Base-by-base conservation (phyloP, 2,797 vertebrate genomes). In the Helicolenus hilgendorfi region DNA sequence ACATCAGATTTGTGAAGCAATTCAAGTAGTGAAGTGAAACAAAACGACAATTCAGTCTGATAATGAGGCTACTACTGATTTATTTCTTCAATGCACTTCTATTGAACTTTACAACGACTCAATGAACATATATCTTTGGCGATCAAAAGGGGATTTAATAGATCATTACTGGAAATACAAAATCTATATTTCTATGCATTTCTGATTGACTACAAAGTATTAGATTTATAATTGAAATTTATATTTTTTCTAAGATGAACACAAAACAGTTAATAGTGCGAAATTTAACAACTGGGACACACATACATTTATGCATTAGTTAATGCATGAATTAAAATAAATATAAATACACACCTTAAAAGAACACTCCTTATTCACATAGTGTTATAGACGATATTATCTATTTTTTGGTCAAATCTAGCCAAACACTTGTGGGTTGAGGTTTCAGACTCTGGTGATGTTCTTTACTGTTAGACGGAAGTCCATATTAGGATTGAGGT, bases 391-490 rank as follows among this genome's bases (percentile, higher is more conserved):
- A 20, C 18, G 45, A 49, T 18, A 18, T 15, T 24, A 56, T 24
- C 22, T 0, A 55, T 10, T 20, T 62, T 31, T 62, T 49, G 15
- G 6, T 70, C 20, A 68, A 64, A 7, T 14, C n/a, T 65, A 4
- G n/a, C 4, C 7, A 49, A 53, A 62, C 24, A 72, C 18, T 1
- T 22, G 2, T 15, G 22, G 35, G 38, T n/a, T 41, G 49, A 13
- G 55, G 27, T 55, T 49, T 93, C 81, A 92, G 15, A 93, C 86
- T 86, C 11, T 24, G 33, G 71, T 78, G 80, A 94, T 29, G 4
- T 74, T 87, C 82, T 81, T 94, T 1, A 95, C 7, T 1, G 78
- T 82, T 8, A 95, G 45, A 1, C 0, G 55, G 70, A 93, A 81
- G 10, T 29, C 3, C 7, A 14, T 2, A 0, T 11, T 1, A 29